Base-by-base conservation (phyloP, 2,888 invertebrate species). In the Andrena minutula region DNA sequence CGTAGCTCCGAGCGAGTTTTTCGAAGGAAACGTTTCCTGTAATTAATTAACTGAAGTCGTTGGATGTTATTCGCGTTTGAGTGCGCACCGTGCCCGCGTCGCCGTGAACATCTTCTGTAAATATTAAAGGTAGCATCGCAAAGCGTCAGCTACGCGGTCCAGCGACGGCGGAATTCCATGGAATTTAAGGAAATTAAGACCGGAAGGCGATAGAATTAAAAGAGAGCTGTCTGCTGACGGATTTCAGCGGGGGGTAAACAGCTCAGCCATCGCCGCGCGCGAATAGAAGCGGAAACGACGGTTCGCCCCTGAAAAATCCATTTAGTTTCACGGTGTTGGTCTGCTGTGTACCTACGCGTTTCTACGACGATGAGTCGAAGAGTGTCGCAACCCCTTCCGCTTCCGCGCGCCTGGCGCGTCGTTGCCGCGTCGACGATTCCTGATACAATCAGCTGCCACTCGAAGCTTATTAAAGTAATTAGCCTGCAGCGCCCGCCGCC, bases 381-480 rank as follows among this genome's bases (percentile, higher is more conserved):
- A 6, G 65, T 16, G 10, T 65, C 51, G 47, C 47, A 26, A 47
- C 80, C 64, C 49, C 61, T 75, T 75, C 53, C 20, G 51, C n/a
- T 49, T 32, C 20, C 41, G 51, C 51, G 16, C 53, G 47, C 53
- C 61, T n/a, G 61, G 1, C 41, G 61, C 26, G 58, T 81, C 74
- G 71, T 68, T 82, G 69, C 75, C 77, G 79, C 84, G 78, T 86
- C 75, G 80, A 61, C 63, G 79, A 85, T 63, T 60, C 70, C 58
- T 71, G 75, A 49, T 56, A 79, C 79, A 81, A 83, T 78, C 63
- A 80, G 65, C 35, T 63, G 75, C n/a, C 61, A 53, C 69, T 73
- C 30, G 56, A 81, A 80, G 68, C 86, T 88, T 83, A 83, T 89
- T 87, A 85, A 81, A 77, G 75, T 83, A 89, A 89, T 89, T 86